Percentiles rank a stretch among this genome's conserved stretches.
These are phyloP conservation scores for Archips crataeganus DNA, from an alignment of 2,888 invertebrate species.

Conservation along the genomic window DNA sequence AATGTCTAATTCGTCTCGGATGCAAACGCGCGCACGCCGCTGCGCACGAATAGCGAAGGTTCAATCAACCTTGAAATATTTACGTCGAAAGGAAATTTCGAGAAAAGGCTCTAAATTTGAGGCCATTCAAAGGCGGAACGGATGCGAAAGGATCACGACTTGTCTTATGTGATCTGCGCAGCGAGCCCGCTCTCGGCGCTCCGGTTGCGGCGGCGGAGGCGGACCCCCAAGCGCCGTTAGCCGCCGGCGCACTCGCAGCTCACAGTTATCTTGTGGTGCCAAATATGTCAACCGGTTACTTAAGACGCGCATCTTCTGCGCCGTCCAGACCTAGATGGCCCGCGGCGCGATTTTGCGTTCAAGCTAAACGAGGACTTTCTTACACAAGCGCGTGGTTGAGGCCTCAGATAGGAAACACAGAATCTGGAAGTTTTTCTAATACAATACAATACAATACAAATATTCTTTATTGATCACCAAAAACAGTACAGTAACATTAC, in stretches of 20 bases:
- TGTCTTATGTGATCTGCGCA: background rate
- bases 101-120: background rate
- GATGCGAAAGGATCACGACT: background rate
- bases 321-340: background rate
- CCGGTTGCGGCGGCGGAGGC: background rate
- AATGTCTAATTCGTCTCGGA: conserved; percentile 8
- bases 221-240: background rate
- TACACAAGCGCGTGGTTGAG: too few species aligned
- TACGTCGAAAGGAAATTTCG: background rate
- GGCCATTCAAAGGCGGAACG: background rate
- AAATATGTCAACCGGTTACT: conserved; percentile 14
- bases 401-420: background rate
- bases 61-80: conserved; percentile 3
- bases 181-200: background rate
- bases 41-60: background rate
- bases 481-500: too few species aligned
- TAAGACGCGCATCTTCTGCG: conserved; percentile 1
- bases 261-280: conserved; percentile 20
- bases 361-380: background rate
- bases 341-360: background rate
- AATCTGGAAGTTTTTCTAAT: too few species aligned
- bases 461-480: too few species aligned
- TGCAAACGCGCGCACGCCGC: conserved; percentile 2
- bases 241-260: background rate
- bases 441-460: too few species aligned